phyloP scores from a whole-genome alignment of 2,888 invertebrate genomes.

The Lypha dubia region DNA sequence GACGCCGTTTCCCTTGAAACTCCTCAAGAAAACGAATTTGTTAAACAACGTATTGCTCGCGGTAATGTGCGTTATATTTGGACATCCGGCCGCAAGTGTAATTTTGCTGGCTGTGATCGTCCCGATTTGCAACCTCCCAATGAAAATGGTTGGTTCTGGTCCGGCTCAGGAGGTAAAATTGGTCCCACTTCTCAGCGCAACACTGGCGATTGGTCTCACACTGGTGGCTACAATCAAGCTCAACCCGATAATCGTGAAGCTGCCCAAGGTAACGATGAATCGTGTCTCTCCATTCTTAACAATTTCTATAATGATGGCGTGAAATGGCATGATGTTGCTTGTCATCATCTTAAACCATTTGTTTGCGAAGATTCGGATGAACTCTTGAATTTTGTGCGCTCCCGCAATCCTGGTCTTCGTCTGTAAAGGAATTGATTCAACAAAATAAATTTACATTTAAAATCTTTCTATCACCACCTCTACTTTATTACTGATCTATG shows the following conservation, averaged over 20 bases:
- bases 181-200: slow-evolving; percentile 94
- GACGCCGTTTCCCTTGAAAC: slow-evolving; percentile 95
- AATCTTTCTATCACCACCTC: slow-evolving; percentile 14
- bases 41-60: slow-evolving; percentile 92
- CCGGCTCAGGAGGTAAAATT: slow-evolving; percentile 95
- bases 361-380: slow-evolving; percentile 96
- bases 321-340: slow-evolving; percentile 94
- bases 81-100: slow-evolving; percentile 96
- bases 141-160: slow-evolving; percentile 97
- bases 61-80: slow-evolving; percentile 93
- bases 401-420: slow-evolving; percentile 93
- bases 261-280: slow-evolving; percentile 95
- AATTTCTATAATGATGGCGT: slow-evolving; percentile 95
- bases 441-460: slow-evolving; percentile 7
- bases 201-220: slow-evolving; percentile 95
- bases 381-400: slow-evolving; percentile 94
- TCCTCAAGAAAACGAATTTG: slow-evolving; percentile 94
- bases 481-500: slow-evolving; percentile 41
- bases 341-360: slow-evolving; percentile 93
- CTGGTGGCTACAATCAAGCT: slow-evolving; percentile 93
- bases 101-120: slow-evolving; percentile 94
- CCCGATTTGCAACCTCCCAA: slow-evolving; percentile 92
- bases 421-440: slow-evolving; percentile 84
- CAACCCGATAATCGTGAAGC: slow-evolving; percentile 96
- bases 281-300: slow-evolving; percentile 93